Conservation (phyloP, 2,888 invertebrate species). For the Zonitis immaculata region DNA sequence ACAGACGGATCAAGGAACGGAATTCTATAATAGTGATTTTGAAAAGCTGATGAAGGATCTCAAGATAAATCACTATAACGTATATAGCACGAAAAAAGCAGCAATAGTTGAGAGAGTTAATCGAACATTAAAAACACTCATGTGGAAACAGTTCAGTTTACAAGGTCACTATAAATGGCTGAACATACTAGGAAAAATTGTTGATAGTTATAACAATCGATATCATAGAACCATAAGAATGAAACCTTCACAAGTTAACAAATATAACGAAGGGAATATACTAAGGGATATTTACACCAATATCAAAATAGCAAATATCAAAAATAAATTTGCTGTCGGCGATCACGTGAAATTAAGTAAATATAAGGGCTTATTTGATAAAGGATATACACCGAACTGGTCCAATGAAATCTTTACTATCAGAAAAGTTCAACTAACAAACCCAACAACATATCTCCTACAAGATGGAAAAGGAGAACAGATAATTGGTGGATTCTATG, state of each 20-base stretch:
- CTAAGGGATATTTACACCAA: slow-evolving; percentile 19
- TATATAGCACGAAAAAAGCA: slow-evolving; percentile 26
- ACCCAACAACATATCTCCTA: slow-evolving; percentile 33
- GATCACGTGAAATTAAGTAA: slow-evolving; percentile 37
- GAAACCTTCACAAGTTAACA: slow-evolving; percentile 8
- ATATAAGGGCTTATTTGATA: slow-evolving; percentile 32
- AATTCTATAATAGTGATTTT: slow-evolving; percentile 31
- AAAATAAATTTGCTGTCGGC: slow-evolving; percentile 24
- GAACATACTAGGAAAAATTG: slow-evolving; percentile 22
- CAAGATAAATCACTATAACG: slow-evolving; percentile 22
- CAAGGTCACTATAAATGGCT: slow-evolving; percentile 32
- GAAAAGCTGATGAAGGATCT: slow-evolving; percentile 22
- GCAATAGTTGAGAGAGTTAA: slow-evolving; percentile 30
- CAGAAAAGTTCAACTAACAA: slow-evolving; percentile 30
- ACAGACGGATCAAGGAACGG: slow-evolving; percentile 29
- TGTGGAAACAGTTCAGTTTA: slow-evolving; percentile 33
- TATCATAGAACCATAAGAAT: slow-evolving; percentile 13
- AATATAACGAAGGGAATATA: slow-evolving; percentile 18
- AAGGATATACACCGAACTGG: slow-evolving; percentile 39
- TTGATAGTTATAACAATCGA: slow-evolving; percentile 10
- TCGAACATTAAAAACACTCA: slow-evolving; percentile 27
- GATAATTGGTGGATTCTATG: slow-evolving; percentile 33
- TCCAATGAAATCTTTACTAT: slow-evolving; percentile 38
- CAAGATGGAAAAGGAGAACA: slow-evolving; percentile 25
- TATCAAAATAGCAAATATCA: slow-evolving; percentile 20